Percentiles rank a stretch among this genome's conserved stretches.
Conservation (phyloP, 2,888 invertebrate species). For the Chrysotoxum bicinctum region DNA sequence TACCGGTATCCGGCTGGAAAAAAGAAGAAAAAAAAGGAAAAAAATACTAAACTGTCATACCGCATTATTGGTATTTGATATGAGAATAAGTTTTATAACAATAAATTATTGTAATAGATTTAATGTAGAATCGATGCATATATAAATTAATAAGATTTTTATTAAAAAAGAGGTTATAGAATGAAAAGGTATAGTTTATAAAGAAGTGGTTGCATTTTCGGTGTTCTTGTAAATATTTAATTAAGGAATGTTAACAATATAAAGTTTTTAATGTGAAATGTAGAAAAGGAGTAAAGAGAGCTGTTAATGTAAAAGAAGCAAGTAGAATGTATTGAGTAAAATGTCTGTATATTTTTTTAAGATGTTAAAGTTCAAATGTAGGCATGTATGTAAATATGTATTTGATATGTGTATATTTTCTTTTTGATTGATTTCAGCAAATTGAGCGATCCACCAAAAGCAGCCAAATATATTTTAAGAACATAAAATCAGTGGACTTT, state of each 20-base stretch:
- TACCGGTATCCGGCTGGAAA: conserved; percentile 76
- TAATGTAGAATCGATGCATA: conserved; percentile 29
- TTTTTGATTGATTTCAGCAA: neutral
- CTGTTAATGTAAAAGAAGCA: conserved; percentile 9
- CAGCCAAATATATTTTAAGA: neutral
- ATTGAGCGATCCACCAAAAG: neutral
- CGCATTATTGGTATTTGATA: conserved; percentile 67
- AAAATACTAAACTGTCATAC: conserved; percentile 69
- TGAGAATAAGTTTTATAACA: conserved; percentile 22
- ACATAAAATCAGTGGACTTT: neutral
- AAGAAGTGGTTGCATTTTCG: conserved; percentile 47
- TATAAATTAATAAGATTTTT: conserved; percentile 16
- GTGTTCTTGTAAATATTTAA: conserved; percentile 53
- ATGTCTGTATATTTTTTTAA: neutral
- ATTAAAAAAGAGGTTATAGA: neutral
- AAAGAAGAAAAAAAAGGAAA: conserved; percentile 53
- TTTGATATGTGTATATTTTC: neutral
- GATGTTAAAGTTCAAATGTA: neutral
- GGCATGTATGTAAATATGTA: neutral
- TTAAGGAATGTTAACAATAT: neutral
- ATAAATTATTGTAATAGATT: neutral
- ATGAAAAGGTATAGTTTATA: neutral
- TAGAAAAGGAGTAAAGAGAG: neutral
- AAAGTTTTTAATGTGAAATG: neutral
- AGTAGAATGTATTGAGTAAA: neutral